Base-by-base conservation (phyloP, 1,140 invertebrate species). In the Mactra quadrangularis region DNA sequence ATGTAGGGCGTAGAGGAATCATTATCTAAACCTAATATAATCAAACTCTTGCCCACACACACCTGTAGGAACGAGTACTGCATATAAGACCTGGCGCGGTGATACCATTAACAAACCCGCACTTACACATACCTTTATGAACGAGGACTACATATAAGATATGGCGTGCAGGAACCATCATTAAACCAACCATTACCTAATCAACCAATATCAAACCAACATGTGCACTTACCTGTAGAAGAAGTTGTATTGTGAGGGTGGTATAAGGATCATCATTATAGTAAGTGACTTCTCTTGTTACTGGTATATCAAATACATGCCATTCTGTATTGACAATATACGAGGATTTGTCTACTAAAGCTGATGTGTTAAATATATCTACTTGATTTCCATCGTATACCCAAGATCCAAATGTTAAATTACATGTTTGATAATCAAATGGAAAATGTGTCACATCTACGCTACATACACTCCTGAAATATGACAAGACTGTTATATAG, bases 361-460 rank as follows among this genome's bases (percentile, higher is more conserved):
- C 82, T 19, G 93, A 93, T 50, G 92, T 89, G 85, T 95, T 95
- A 19, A 91, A 93, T 13, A 95, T 89, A 87, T 95, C 92, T 0
- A 95, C 89, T 41, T 92, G 84, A 13, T 82, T 74, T 17, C 89
- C 89, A 66, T 88, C 74, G 85, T 91, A 90, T 1, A 90, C 82
- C 91, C 91, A 92, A 11, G 92, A 90, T 33, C 89, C 89, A 71
- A 90, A 88, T 31, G 84, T 87, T 1, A 97, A 86, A 1, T 87
- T 88, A 87, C 96, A 97, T 0, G 87, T 93, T 88, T 97, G 96
- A n/a, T 92, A 93, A 89, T 97, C 96, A 81, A 95, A 96, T 0
- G 96, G 96, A 95, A 96, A 97, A 33, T 94, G 92, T 22, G 93
- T 93, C 50, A 96, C 92, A 94, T 99, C 97, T 86, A 99, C 98